Evolutionary conservation across 1,140 invertebrate species (phyloP), one percentile per base, ranked within the genome.

Genomic region (Hypothenemus hampei): DNA sequence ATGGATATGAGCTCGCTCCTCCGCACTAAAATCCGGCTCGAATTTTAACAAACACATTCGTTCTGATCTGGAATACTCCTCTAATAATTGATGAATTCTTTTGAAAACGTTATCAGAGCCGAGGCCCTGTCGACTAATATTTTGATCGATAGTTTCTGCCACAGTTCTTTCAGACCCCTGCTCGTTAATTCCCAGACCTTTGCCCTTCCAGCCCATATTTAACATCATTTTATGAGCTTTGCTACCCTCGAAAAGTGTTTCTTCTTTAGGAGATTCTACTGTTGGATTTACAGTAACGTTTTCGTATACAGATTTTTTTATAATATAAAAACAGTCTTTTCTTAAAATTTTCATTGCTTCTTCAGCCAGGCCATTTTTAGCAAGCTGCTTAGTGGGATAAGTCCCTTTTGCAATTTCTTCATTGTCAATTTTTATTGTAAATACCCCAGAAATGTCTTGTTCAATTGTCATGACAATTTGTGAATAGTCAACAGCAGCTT

Each of bases 181-280:
- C 40, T 63, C 58, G 22, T 58, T 57, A 8, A 48, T 26, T 7
- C 61, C 61, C 10, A 63, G 37, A 10, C 61, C 61, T 54, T 59
- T 59, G 0, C 61, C 61, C n/a, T 43, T 39, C 61, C 61, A 63
- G 2, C 61, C 61, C 61, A 63, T 63, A 51, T 63, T 63, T 11
- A 63, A 16, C 61, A 63, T 63, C 58, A 63, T 63, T 31, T 60
- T 40, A 23, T 59, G 43, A 11, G 61, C 61, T 23, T 55, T 58
- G 39, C 55, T 58, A 11, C 55, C 58, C 21, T 45, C 39, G 8
- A 53, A 37, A 36, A 10, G 21, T 7, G 16, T 33, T 8, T 57
- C 18, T 6, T 39, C 24, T 20, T 52, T 26, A 23, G 19, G 11
- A 4, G 47, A 35, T 10, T 18, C 11, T 40, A 43, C 35, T 16